Evolutionary conservation across 2,888 invertebrate species (phyloP).

Genomic region (Aphidoletes aphidimyza): DNA sequence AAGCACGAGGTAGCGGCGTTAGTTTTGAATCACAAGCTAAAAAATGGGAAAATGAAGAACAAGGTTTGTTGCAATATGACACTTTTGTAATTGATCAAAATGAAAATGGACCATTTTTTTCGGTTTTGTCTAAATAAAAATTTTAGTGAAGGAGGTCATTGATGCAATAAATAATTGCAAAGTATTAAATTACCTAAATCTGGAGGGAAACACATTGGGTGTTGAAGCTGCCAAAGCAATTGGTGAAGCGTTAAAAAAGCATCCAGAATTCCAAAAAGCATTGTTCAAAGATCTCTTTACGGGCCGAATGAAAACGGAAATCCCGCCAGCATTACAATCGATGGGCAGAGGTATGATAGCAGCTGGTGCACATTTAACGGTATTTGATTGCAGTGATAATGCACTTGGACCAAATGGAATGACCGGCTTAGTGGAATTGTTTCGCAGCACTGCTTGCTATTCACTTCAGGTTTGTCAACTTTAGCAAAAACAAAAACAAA

Average conservation of each 20-base stretch:
- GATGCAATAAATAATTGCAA: constrained; percentile 79
- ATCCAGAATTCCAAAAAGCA: constrained; percentile 83
- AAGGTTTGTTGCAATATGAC: constrained; percentile 75
- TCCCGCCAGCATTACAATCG: constrained; percentile 85
- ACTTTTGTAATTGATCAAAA: not conserved
- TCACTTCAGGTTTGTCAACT: constrained; percentile 79
- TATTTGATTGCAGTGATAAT: constrained; percentile 95
- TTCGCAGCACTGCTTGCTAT: constrained; percentile 86
- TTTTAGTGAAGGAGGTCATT: constrained; percentile 77
- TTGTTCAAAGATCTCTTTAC: constrained; percentile 98
- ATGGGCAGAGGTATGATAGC: constrained; percentile 84
- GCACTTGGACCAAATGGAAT: constrained; percentile 97
- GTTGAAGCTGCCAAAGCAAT: constrained; percentile 88
- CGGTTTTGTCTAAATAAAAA: constrained; percentile 53
- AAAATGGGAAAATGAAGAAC: constrained; percentile 80
- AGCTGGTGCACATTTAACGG: constrained; percentile 82
- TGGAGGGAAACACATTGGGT: constrained; percentile 94
- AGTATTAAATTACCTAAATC: constrained; percentile 77
- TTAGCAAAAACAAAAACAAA: too few species aligned
- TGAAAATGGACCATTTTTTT: not conserved
- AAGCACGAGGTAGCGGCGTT: constrained; percentile 70
- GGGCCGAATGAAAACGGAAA: constrained; percentile 92
- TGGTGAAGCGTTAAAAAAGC: constrained; percentile 79
- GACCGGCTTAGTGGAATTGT: constrained; percentile 82
- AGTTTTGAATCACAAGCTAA: constrained; percentile 83